Evolutionary conservation across 2,113 vertebrate species (phyloP), one percentile per base, ranked within the genome.

Genomic region (Haemorhous mexicanus): DNA sequence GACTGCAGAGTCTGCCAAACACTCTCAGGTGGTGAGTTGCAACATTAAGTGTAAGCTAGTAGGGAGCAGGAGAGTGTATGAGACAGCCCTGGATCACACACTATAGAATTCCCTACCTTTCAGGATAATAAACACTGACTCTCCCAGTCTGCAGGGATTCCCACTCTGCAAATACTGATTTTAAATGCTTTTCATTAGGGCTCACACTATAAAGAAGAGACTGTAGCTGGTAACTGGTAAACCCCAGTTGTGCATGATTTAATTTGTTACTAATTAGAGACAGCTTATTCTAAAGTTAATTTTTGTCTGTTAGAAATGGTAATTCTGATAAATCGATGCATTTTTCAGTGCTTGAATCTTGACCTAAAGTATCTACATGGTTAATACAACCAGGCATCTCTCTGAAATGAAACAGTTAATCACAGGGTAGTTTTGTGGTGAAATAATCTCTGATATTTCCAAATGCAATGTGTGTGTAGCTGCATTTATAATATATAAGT

Each of bases 381-480:
- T 94, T 93, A 87, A 94, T 93, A 83, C 44, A 69, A 47, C 19
- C 64, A 72, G 67, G 14, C 24, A 77, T 74, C 55, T 73, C 86
- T 79, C 80, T 88, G 89, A 97, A 97, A 97, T 96, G 13, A 96
- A 95, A 94, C 52, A 74, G 46, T 66, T 94, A 41, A 87, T 96
- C 26, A 32, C 13, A 30, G 23, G 9, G 9, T 33, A 9, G 23
- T 11, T 44, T 80, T 90, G 20, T 93, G 84, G 83, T 92, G 82
- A 97, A 97, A 94, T 96, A 91, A 74, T 74, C 91, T 91, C 81
- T 87, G 96, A 46, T 94, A 94, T 96, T 97, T 97, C 94, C 85
- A 93, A 91, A 78, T 82, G 49, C 63, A 74, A 53, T 80, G 75
- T 33, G 9, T 77, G 77, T 55, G 15, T 88, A 83, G 77, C 59